These are phyloP conservation scores for Trichoplax adhaerens DNA, from an alignment of 37 sponge, comb jelly and placozoan genomes.

Conservation along the genomic window DNA sequence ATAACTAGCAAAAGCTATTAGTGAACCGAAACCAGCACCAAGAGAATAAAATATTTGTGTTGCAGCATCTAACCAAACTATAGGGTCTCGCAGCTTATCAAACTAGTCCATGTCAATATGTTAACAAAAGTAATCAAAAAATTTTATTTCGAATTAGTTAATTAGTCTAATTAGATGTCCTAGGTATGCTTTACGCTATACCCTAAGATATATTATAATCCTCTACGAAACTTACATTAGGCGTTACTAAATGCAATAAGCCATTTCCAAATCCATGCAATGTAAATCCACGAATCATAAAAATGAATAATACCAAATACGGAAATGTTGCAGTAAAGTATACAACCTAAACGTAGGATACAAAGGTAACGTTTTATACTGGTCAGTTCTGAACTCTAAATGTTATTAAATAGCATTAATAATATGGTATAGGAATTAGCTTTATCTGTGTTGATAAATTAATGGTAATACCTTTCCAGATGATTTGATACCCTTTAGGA, in stretches of 20 bases:
- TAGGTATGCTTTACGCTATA: too few relatives aligned
- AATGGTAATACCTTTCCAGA: too few relatives aligned
- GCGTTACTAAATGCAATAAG: neutral
- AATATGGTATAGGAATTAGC: too few relatives aligned
- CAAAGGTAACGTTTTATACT: too few relatives aligned
- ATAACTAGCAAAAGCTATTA: conserved; percentile 14
- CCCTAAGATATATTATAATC: too few relatives aligned
- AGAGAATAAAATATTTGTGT: conserved; percentile 17
- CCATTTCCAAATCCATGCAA: neutral
- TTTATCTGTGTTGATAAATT: too few relatives aligned
- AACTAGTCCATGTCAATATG: neutral
- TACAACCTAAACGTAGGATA: too few relatives aligned
- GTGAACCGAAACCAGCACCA: conserved; percentile 16
- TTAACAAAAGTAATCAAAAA: neutral
- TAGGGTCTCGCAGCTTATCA: conserved; percentile 13
- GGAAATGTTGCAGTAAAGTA: conserved; percentile 13
- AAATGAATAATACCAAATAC: conserved; percentile 5
- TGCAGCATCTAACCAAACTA: conserved; percentile 18
- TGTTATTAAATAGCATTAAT: too few relatives aligned
- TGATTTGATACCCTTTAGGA: too few relatives aligned
- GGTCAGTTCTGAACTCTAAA: too few relatives aligned
- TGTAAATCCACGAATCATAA: neutral
- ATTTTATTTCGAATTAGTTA: too few relatives aligned
- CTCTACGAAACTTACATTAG: neutral
- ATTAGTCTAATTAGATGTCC: too few relatives aligned